phyloP scores from a whole-genome alignment of 1,140 invertebrate genomes.

The Drosophila malerkotliana region DNA sequence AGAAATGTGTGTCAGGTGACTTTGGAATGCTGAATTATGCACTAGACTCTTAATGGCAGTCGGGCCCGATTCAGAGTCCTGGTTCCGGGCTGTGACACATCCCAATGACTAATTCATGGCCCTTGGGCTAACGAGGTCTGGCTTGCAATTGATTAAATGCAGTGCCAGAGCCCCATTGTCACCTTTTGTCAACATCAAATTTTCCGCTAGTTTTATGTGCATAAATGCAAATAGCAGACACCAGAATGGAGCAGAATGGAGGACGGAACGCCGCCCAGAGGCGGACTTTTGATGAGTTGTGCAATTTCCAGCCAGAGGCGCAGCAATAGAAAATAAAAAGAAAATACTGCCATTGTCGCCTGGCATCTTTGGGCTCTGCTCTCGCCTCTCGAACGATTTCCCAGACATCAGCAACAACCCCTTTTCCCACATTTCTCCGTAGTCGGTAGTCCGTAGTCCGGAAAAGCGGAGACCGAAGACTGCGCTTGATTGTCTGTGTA shows the following conservation, averaged over 20 bases:
- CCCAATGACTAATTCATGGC: slow-evolving; percentile 65
- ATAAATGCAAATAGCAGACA: slow-evolving; percentile 71
- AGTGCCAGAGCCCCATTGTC: slow-evolving; percentile 61
- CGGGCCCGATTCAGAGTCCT: slow-evolving; percentile 29
- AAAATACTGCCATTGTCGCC: slow-evolving; percentile 64
- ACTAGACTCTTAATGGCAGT: slow-evolving; percentile 2
- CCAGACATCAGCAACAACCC: neutral
- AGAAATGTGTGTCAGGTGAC: slow-evolving; percentile 39
- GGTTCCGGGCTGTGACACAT: slow-evolving; percentile 34
- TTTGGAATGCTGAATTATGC: slow-evolving; percentile 58
- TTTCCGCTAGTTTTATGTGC: slow-evolving; percentile 78
- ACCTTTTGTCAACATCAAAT: slow-evolving; percentile 74
- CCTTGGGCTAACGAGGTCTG: slow-evolving; percentile 10
- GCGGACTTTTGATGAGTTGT: slow-evolving; percentile 75
- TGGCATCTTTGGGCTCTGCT: slow-evolving; percentile 54
- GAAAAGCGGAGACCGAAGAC: slow-evolving; percentile 29
- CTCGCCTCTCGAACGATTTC: slow-evolving; percentile 63
- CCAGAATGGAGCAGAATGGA: neutral
- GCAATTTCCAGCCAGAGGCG: slow-evolving; percentile 57
- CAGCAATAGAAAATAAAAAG: slow-evolving; percentile 15
- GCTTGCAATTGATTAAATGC: slow-evolving; percentile 43
- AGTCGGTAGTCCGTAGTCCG: slow-evolving; percentile 3
- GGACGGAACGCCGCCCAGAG: slow-evolving; percentile 11
- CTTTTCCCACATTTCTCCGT: slow-evolving; percentile 5
- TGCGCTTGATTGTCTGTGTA: slow-evolving; percentile 68